Evolutionary conservation across 2,113 vertebrate species (phyloP).

Genomic region (Chloroceryle aenea): DNA sequence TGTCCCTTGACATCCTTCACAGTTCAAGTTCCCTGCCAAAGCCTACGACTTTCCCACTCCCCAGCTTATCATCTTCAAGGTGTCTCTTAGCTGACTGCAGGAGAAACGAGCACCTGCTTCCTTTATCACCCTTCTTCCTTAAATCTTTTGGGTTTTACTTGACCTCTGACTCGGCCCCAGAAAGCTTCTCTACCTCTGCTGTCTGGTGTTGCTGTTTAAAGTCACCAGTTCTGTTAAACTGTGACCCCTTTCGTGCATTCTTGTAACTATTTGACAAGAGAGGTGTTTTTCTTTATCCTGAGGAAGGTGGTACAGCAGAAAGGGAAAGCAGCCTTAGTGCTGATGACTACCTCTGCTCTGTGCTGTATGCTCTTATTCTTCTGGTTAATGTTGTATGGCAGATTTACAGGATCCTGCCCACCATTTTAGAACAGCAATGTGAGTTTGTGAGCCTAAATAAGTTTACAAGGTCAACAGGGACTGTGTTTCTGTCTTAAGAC

Average conservation of each 20-base stretch:
- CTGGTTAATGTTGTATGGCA: not conserved
- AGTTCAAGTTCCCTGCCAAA: not conserved
- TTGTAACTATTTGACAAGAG: not conserved
- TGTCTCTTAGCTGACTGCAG: not conserved
- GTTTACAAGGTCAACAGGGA: not conserved
- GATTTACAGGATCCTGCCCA: not conserved
- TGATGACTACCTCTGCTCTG: not conserved
- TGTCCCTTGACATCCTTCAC: not conserved
- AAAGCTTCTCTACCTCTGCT: not conserved
- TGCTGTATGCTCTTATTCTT: not conserved
- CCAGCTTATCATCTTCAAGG: not conserved
- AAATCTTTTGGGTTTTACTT: not conserved
- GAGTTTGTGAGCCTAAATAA: not conserved
- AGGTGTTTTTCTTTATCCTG: not conserved
- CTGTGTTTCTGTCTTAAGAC: not conserved
- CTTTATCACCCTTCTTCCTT: not conserved
- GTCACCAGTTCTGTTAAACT: not conserved
- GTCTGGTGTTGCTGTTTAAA: not conserved
- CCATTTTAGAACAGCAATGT: not conserved
- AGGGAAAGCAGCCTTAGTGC: not conserved
- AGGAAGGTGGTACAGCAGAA: not conserved
- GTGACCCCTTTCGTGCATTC: not conserved
- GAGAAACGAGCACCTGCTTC: not conserved
- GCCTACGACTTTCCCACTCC: accelerated
- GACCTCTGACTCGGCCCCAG: not conserved